Conservation (phyloP, 2,888 invertebrate genomes). For the Noctua comes region DNA sequence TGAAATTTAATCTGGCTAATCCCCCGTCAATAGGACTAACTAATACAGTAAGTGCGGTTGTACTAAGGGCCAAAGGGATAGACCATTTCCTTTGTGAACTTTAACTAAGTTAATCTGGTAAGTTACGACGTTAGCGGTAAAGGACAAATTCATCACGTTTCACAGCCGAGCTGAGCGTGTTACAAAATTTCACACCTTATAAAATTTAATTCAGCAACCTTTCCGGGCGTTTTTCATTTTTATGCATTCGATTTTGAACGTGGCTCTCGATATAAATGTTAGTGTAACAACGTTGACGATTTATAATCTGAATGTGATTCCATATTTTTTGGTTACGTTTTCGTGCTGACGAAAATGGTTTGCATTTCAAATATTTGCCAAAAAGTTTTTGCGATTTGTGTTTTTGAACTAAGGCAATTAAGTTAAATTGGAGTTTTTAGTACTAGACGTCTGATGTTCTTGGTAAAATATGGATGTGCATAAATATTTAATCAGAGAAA, state of each 20-base stretch:
- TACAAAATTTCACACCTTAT: slow-evolving; percentile 59
- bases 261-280: slow-evolving; percentile 40
- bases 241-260: slow-evolving; percentile 35
- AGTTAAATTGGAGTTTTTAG: slow-evolving; percentile 5
- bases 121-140: slow-evolving; percentile 63
- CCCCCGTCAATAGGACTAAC: slow-evolving; percentile 58
- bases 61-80: slow-evolving; percentile 54
- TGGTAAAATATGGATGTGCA: neutral
- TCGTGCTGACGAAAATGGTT: slow-evolving; percentile 13
- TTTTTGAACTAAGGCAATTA: slow-evolving; percentile 5
- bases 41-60: slow-evolving; percentile 66
- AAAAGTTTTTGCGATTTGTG: slow-evolving; percentile 13
- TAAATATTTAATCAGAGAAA: neutral
- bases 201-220: slow-evolving; percentile 40
- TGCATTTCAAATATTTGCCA: slow-evolving; percentile 15
- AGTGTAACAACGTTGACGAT: slow-evolving; percentile 36
- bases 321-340: slow-evolving; percentile 33
- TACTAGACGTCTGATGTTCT: neutral
- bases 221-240: slow-evolving; percentile 32
- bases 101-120: slow-evolving; percentile 66
- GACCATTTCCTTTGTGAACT: slow-evolving; percentile 66
- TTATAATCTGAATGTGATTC: slow-evolving; percentile 44
- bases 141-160: slow-evolving; percentile 64
- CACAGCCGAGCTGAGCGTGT: slow-evolving; percentile 40
- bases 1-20: slow-evolving; percentile 62